Base-by-base conservation (phyloP, 2,888 invertebrate genomes). In the Philhelius pedissequus region DNA sequence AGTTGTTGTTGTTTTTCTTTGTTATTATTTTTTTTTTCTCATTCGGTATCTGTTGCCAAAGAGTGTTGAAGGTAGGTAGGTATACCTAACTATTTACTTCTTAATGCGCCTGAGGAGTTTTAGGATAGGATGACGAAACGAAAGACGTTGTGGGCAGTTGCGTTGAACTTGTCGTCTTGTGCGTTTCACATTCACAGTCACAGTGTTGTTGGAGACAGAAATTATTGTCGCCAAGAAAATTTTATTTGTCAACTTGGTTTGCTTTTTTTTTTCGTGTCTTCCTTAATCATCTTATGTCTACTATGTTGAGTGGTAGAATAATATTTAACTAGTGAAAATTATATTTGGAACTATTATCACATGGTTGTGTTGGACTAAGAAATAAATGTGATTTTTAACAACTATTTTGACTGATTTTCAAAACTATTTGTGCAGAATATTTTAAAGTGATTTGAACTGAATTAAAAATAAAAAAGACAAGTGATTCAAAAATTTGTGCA, bases 101-200 rank as follows among this genome's bases (percentile, higher is more conserved):
- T 71, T 62, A 66, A 35, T 76, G 75, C 79, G 84, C 84, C 84
- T 56, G 84, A 84, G 84, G 86, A 77, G 81, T 77, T 81, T 86
- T 86, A 54, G 81, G 77, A 81, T 86, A 86, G 81, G 86, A 79
- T 84, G 84, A 86, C 81, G 81, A 86, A 86, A 78, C 79, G 81
- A 54, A 56, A 86, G 86, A 86, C 86, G 81, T 88, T 89, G 88
- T 89, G 89, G 89, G 89, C 90, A 90, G 89, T 90, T 90, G 89
- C 89, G 89, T 89, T 89, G 89, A 89, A 90, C 89, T 90, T 90
- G 90, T 90, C 90, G 90, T 89, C 88, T 90, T 89, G 89, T 89
- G 89, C 89, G 89, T 90, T 88, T 88, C 87, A n/a, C n/a, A n/a
- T n/a, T n/a, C n/a, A n/a, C n/a, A n/a, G n/a, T n/a, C n/a, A 74